These are phyloP conservation scores for Lynx canadensis DNA, from an alignment of 2,113 vertebrate genomes.

Conservation along the genomic window DNA sequence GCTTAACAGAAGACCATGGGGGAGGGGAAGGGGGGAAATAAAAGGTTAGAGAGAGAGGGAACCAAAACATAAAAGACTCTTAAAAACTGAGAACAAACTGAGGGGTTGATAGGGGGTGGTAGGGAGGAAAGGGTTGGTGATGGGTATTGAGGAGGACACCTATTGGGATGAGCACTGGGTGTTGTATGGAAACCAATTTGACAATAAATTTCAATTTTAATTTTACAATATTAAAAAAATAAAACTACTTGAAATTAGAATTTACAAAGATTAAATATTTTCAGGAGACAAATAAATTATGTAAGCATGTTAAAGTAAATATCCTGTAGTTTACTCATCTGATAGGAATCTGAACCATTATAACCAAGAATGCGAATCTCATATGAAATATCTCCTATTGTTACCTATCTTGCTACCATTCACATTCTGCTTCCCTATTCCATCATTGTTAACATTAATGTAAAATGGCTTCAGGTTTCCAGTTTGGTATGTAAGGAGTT, in stretches of 20 bases:
- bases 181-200: too few relatives aligned
- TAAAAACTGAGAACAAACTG: too few relatives aligned
- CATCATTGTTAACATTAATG: background rate
- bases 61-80: too few relatives aligned
- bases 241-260: background rate
- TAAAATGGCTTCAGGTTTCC: background rate
- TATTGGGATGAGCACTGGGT: too few relatives aligned
- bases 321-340: background rate
- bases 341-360: background rate
- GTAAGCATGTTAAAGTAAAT: background rate
- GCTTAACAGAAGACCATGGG: too few relatives aligned
- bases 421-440: background rate
- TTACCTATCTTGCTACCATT: background rate
- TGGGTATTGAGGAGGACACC: too few relatives aligned
- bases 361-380: background rate
- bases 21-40: too few relatives aligned
- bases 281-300: background rate
- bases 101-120: too few relatives aligned
- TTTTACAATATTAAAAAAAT: too few relatives aligned
- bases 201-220: too few relatives aligned
- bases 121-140: too few relatives aligned
- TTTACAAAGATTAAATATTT: slow-evolving; percentile 4
- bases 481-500: background rate
- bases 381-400: background rate
- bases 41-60: too few relatives aligned